phyloP scores from a whole-genome alignment of 2,888 invertebrate genomes.

The Lampropteryx suffumata region DNA sequence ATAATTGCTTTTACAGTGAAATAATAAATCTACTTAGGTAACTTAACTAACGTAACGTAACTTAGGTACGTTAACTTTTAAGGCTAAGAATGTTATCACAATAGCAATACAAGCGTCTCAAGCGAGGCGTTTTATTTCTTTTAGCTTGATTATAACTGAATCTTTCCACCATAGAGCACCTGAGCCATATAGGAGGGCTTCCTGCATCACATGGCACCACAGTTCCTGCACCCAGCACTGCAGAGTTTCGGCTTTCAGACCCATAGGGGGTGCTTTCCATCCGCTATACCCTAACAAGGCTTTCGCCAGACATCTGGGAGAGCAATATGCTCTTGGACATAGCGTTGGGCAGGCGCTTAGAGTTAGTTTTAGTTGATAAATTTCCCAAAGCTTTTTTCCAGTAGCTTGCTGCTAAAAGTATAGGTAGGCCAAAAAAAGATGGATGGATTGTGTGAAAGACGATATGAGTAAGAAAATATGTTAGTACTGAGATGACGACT shows the following conservation, averaged over 20 bases:
- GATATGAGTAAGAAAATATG: too few species aligned
- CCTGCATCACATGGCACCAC: constrained; percentile 80
- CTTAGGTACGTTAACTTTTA: background rate
- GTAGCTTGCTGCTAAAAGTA: too few species aligned
- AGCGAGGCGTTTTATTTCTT: background rate
- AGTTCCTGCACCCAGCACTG: constrained; percentile 78
- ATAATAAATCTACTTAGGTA: constrained; percentile 2
- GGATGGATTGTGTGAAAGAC: too few species aligned
- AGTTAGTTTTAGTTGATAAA: constrained; percentile 55
- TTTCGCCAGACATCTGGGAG: constrained; percentile 76
- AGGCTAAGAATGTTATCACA: too few species aligned
- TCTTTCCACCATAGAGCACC: constrained; percentile 1
- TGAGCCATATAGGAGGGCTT: constrained; percentile 71
- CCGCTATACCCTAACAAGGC: constrained; percentile 78
- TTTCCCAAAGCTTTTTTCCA: too few species aligned
- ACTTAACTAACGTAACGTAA: too few species aligned
- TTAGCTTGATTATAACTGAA: background rate
- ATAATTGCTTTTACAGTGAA: constrained; percentile 22
- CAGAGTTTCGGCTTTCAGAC: constrained; percentile 79
- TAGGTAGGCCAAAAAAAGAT: too few species aligned
- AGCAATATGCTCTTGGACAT: constrained; percentile 77
- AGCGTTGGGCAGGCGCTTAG: constrained; percentile 76
- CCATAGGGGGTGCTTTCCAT: constrained; percentile 78
- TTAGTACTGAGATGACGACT: too few species aligned
- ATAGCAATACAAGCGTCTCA: too few species aligned